phyloP scores from a whole-genome alignment of 2,113 vertebrate species.

The Otocyon megalotis region DNA sequence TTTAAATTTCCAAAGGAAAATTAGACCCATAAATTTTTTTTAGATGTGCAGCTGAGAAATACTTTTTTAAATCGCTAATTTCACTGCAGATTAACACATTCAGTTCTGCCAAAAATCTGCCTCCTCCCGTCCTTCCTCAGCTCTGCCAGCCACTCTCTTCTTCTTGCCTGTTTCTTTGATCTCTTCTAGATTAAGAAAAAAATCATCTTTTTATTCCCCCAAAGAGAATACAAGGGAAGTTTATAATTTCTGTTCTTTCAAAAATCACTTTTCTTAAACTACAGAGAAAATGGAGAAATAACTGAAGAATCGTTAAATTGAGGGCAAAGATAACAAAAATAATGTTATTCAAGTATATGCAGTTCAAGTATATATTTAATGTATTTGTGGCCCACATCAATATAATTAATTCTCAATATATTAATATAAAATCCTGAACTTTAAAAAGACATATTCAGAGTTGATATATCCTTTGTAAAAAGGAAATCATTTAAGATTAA shows the following conservation, averaged over 20 bases:
- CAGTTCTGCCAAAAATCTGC: constrained; percentile 83
- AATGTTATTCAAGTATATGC: no score
- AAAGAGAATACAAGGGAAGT: not conserved
- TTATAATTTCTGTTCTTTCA: not conserved
- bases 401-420: not conserved
- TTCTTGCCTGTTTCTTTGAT: constrained; percentile 64
- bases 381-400: not conserved
- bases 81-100: constrained; percentile 83
- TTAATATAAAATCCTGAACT: not conserved
- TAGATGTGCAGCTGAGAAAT: constrained; percentile 84
- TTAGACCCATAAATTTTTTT: constrained; percentile 81
- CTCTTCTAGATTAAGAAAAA: constrained; percentile 41
- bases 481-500: not conserved
- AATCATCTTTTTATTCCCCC: constrained; percentile 22
- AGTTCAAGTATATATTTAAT: not conserved
- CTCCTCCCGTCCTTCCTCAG: constrained; percentile 68
- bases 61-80: constrained; percentile 84
- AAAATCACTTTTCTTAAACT: not conserved
- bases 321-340: not conserved
- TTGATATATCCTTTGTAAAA: not conserved
- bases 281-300: not conserved
- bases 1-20: constrained; percentile 84
- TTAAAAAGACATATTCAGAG: not conserved
- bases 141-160: constrained; percentile 64
- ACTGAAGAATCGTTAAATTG: not conserved